Evolutionary conservation across 2,888 invertebrate species (phyloP).

Genomic region (Netelia inedita): DNA sequence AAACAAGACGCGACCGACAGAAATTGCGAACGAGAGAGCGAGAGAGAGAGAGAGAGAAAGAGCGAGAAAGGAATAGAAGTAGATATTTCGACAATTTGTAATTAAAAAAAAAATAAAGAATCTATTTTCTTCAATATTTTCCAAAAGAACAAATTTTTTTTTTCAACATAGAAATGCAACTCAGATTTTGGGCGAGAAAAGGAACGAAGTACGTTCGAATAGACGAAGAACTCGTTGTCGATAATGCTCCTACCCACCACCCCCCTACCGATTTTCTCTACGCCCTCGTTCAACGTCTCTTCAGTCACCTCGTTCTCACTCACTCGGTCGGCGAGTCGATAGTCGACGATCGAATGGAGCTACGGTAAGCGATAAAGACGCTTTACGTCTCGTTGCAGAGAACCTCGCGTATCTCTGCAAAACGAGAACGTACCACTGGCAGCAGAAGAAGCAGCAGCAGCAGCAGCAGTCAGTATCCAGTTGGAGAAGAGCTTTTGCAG

Average conservation of each 20-base stretch:
- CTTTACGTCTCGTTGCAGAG: slow-evolving; percentile 26
- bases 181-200: background rate
- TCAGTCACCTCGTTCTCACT: background rate
- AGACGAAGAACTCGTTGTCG: background rate
- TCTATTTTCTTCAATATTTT: background rate
- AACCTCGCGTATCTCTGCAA: slow-evolving; percentile 33
- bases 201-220: slow-evolving; percentile 8
- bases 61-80: background rate
- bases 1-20: no score
- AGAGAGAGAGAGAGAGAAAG: no score
- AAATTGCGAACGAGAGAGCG: no score
- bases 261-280: no score
- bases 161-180: background rate
- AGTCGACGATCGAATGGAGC: slow-evolving; percentile 43
- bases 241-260: background rate
- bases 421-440: slow-evolving; percentile 10
- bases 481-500: background rate
- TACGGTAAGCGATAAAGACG: slow-evolving; percentile 33
- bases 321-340: slow-evolving; percentile 28
- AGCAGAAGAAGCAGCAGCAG: background rate
- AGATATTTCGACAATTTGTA: background rate
- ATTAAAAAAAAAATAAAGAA: background rate
- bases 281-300: background rate
- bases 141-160: no score
- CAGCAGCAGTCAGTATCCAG: background rate